Percentiles rank a stretch among this genome's conserved stretches.
Conservation (phyloP, 2,888 invertebrate species). For the Drosophila robusta region DNA sequence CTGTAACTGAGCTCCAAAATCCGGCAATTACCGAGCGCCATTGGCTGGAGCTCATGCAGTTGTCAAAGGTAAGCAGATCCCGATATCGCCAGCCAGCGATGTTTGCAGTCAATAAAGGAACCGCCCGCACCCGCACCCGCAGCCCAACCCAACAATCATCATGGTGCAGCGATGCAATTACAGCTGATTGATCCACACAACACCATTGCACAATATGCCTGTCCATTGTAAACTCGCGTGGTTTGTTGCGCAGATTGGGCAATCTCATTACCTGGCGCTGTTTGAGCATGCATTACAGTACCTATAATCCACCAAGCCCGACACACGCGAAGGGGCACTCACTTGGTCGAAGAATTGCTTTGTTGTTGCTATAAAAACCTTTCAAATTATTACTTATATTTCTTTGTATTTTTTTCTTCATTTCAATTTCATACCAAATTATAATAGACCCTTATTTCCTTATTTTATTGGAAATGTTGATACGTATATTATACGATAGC, state of each 20-base stretch:
- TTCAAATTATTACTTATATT: not conserved
- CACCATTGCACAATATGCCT: slow-evolving; percentile 16
- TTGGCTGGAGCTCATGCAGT: slow-evolving; percentile 97
- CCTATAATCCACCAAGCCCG: not conserved
- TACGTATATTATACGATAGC: not conserved
- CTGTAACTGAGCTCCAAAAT: slow-evolving; percentile 97
- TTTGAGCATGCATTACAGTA: slow-evolving; percentile 6
- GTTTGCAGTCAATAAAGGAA: slow-evolving; percentile 29
- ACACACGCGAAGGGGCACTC: not conserved
- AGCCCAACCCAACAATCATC: not conserved
- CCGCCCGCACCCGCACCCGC: not conserved
- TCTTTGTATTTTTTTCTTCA: not conserved
- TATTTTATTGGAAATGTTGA: not conserved
- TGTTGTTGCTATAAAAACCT: not conserved
- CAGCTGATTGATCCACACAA: slow-evolving; percentile 52
- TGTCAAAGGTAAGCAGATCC: slow-evolving; percentile 90
- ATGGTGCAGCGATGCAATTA: slow-evolving; percentile 28
- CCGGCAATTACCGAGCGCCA: slow-evolving; percentile 97
- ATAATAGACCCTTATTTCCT: too few species aligned
- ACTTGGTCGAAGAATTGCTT: too few species aligned
- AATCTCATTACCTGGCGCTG: slow-evolving; percentile 44
- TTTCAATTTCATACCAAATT: not conserved
- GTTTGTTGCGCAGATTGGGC: slow-evolving; percentile 35
- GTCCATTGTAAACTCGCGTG: slow-evolving; percentile 13
- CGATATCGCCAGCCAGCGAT: slow-evolving; percentile 21